These are phyloP conservation scores for Pseudolaguvia tuberculata DNA, from an alignment of 2,113 vertebrate genomes.

Conservation along the genomic window DNA sequence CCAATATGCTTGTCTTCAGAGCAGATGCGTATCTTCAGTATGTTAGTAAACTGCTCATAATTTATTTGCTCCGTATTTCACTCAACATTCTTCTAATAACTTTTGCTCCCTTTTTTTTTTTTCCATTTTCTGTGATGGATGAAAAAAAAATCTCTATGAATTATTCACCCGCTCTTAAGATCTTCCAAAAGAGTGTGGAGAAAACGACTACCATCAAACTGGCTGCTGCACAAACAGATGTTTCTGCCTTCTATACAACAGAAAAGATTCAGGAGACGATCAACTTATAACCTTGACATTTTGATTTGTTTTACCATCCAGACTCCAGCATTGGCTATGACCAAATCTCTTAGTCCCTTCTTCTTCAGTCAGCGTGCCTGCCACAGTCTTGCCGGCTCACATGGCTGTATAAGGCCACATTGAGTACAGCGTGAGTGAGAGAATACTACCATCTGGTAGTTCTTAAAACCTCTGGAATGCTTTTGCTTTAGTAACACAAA, in stretches of 20 bases:
- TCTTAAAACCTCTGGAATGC: constrained; percentile 80
- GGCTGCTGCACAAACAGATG: constrained; percentile 28
- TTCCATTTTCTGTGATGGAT: constrained; percentile 36
- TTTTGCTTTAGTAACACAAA: constrained; percentile 81
- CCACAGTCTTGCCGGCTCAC: constrained; percentile 52
- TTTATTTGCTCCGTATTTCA: constrained; percentile 14
- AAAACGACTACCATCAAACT: constrained; percentile 17
- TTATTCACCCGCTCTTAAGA: neutral
- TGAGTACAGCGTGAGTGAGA: constrained; percentile 46
- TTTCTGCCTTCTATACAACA: neutral
- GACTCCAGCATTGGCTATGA: neutral
- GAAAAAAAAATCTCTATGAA: constrained; percentile 30
- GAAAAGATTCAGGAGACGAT: too few relatives aligned
- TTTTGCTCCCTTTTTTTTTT: neutral
- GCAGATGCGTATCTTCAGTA: neutral
- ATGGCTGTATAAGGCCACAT: constrained; percentile 78
- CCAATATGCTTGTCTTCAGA: neutral
- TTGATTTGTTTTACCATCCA: neutral
- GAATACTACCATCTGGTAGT: constrained; percentile 74
- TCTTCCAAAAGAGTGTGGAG: constrained; percentile 20
- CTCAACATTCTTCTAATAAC: constrained; percentile 31
- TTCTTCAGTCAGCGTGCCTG: constrained; percentile 35
- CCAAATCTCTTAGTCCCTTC: constrained; percentile 24
- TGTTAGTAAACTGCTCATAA: constrained; percentile 6
- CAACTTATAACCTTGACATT: neutral